Evolutionary conservation across 2,113 vertebrate genomes (phyloP), one percentile per base, ranked within the genome.

Genomic region (Cebidichthys violaceus): DNA sequence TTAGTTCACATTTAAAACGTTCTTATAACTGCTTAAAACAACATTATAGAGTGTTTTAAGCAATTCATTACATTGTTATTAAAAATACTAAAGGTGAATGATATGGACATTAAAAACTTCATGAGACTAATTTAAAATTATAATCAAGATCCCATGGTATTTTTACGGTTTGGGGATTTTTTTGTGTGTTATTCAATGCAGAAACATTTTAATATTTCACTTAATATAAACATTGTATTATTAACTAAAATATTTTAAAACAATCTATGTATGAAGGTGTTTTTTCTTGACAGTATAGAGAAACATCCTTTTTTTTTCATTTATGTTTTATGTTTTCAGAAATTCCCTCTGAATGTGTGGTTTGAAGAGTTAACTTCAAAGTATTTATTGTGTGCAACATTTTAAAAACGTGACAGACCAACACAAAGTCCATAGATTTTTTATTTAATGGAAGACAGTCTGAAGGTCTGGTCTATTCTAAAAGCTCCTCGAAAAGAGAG

Each of bases 371-470:
- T 75, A 50, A 41, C 47, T 29, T 68, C 71, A 45, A 83, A 73
- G 50, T 54, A 70, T 72, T 35, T 76, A 61, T 50, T 27, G 2
- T 15, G 41, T 60, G 43, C 73, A 45, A 75, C n/a, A 24, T 65
- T 83, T 66, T 62, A 52, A 79, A 60, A 4, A 17, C 0, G 0
- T 22, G n/a, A 55, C 17, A 59, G 39, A 70, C 24, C 27, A 17
- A 52, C 43, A 81, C 50, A 60, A 67, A 74, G 54, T 72, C 65
- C 75, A 29, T 27, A 82, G 73, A 75, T 89, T 78, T 47, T 87
- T 78, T 50, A 82, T 86, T 88, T 81, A 78, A 86, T 85, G 75
- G 82, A 84, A 88, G 80, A 79, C 82, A 69, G 86, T 89, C 84
- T 92, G 82, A 89, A 87, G 87, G 85, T 86, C 87, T 86, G 67